Percentiles rank a stretch among this genome's conserved stretches.
phyloP scores from a whole-genome alignment of 2,888 invertebrate genomes.

The Leptodirus hochenwartii region DNA sequence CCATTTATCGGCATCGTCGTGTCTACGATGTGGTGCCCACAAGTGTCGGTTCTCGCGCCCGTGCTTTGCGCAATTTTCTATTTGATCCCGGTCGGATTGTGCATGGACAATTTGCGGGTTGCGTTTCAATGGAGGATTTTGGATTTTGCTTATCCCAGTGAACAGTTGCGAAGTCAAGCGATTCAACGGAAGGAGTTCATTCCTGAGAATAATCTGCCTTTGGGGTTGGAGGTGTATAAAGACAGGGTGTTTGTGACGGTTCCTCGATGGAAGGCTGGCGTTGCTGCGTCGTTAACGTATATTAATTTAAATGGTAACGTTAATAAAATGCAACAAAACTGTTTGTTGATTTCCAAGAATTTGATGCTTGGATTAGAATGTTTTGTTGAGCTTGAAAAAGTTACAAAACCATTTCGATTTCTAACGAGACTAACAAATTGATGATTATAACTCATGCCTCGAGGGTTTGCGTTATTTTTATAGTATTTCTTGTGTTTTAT shows the following conservation, averaged over 20 bases:
- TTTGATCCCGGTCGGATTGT: too few relatives aligned
- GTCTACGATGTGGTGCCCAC: too few relatives aligned
- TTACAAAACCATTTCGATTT: too few relatives aligned
- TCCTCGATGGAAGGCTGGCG: conserved; percentile 57
- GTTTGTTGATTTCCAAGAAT: conserved; percentile 3
- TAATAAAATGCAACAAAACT: conserved; percentile 2
- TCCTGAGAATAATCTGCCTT: conserved; percentile 52
- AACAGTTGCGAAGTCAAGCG: conserved; percentile 37
- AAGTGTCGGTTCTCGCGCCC: too few relatives aligned
- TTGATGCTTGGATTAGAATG: too few relatives aligned
- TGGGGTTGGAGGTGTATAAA: conserved; percentile 52
- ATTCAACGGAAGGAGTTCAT: conserved; percentile 39
- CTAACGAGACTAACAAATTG: too few relatives aligned
- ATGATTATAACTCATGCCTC: too few relatives aligned
- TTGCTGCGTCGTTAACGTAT: conserved; percentile 56
- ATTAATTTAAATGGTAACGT: conserved; percentile 53
- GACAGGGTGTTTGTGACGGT: conserved; percentile 53
- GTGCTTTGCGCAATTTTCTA: too few relatives aligned
- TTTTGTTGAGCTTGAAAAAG: too few relatives aligned
- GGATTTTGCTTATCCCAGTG: conserved; percentile 44
- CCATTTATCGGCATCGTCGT: too few relatives aligned
- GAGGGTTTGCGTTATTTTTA: too few relatives aligned
- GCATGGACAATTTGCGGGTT: conserved; percentile 47
- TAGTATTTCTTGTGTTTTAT: too few relatives aligned
- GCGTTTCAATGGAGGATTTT: conserved; percentile 56